These are phyloP conservation scores for Danio aesculapii DNA, from an alignment of 2,797 vertebrate species.

Conservation along the genomic window DNA sequence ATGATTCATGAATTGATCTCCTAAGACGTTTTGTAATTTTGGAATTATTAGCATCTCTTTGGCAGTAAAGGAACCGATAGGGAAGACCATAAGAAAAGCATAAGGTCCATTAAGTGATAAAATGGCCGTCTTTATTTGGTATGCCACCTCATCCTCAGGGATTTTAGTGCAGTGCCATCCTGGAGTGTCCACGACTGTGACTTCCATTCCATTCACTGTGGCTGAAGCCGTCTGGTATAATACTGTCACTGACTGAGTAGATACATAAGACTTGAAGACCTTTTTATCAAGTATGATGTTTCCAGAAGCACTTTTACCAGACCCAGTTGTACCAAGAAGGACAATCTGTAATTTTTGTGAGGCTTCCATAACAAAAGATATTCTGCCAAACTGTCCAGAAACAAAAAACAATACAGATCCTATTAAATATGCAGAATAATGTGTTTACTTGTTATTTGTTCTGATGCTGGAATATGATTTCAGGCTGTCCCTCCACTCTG, in stretches of 20 bases:
- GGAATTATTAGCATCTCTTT: constrained; percentile 13
- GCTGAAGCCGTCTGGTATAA: background rate
- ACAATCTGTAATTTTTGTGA: constrained; percentile 29
- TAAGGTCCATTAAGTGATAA: background rate
- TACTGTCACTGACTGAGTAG: constrained; percentile 42
- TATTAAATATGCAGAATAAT: background rate
- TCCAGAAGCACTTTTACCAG: constrained; percentile 44
- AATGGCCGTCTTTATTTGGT: background rate
- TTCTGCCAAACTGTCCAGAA: background rate
- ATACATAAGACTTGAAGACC: constrained; percentile 16
- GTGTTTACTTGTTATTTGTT: too few relatives aligned
- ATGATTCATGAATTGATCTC: background rate
- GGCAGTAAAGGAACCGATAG: constrained; percentile 19
- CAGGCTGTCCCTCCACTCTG: too few relatives aligned
- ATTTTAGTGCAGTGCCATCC: constrained; percentile 52
- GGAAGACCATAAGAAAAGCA: constrained; percentile 44
- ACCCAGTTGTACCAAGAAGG: constrained; percentile 45
- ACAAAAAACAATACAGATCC: background rate
- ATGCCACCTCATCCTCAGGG: background rate
- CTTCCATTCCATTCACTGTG: constrained; percentile 13
- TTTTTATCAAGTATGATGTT: constrained; percentile 41
- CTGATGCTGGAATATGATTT: too few relatives aligned
- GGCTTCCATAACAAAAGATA: background rate
- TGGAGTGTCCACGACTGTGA: constrained; percentile 47
- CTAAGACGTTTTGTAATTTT: background rate